Percentiles rank a stretch among this genome's conserved stretches.
Evolutionary conservation across 1,140 invertebrate species (phyloP).

Genomic region (Zaprionus tsacasi): DNA sequence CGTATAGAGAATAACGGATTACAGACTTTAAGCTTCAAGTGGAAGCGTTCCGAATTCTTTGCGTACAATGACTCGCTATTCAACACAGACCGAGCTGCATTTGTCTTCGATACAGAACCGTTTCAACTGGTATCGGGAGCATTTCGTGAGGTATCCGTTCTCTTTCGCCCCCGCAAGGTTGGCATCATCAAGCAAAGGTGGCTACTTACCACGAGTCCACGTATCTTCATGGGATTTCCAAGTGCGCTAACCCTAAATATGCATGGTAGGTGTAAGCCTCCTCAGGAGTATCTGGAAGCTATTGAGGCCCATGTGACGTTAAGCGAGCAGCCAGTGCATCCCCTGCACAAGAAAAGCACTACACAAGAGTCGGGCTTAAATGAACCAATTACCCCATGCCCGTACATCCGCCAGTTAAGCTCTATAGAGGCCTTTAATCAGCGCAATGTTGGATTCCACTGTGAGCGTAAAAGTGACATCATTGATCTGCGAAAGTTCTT

Average conservation of each 20-base stretch:
- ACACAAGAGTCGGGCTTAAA: background rate
- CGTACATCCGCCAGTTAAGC: slow-evolving; percentile 50
- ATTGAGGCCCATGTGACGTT: slow-evolving; percentile 14
- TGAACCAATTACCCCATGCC: background rate
- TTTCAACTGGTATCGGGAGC: slow-evolving; percentile 44
- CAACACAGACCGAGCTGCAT: slow-evolving; percentile 17
- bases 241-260: slow-evolving; percentile 54
- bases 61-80: slow-evolving; percentile 47
- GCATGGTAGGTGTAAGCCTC: slow-evolving; percentile 60
- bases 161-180: slow-evolving; percentile 52
- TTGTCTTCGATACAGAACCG: slow-evolving; percentile 48
- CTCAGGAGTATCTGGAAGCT: slow-evolving; percentile 43
- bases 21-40: slow-evolving; percentile 38
- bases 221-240: slow-evolving; percentile 46
- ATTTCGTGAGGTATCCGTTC: slow-evolving; percentile 33
- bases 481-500: slow-evolving; percentile 47
- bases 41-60: slow-evolving; percentile 49
- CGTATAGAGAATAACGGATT: slow-evolving; percentile 64
- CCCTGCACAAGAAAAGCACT: background rate
- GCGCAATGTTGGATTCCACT: slow-evolving; percentile 56
- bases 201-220: slow-evolving; percentile 44
- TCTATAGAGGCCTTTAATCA: slow-evolving; percentile 61
- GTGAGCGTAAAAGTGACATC: slow-evolving; percentile 41
- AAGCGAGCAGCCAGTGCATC: background rate
- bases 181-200: slow-evolving; percentile 62